A percentile compares a stretch with the other conserved stretches of the same genome.
These are phyloP conservation scores for Dasyornis broadbenti DNA, from an alignment of 2,113 vertebrate genomes.

Conservation along the genomic window DNA sequence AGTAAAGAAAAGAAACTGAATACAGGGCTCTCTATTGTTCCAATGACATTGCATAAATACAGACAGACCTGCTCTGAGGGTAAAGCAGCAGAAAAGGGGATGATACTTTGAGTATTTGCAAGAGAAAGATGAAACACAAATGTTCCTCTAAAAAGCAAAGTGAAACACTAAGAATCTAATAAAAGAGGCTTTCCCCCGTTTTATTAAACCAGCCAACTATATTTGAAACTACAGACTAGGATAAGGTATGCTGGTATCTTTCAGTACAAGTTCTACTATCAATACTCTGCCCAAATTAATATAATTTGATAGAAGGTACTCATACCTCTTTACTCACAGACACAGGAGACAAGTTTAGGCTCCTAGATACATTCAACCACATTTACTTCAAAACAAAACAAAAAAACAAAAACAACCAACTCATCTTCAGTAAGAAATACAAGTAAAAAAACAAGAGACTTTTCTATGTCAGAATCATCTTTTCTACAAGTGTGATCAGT, in stretches of 20 bases:
- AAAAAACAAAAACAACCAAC: too few species aligned
- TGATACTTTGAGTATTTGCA: background rate
- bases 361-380: background rate
- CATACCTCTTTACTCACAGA: background rate
- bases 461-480: background rate
- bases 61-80: background rate
- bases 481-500: background rate
- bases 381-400: background rate
- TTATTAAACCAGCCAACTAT: background rate
- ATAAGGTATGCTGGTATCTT: background rate
- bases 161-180: background rate
- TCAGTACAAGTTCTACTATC: background rate
- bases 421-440: background rate
- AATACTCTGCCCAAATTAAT: background rate
- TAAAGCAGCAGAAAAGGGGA: background rate
- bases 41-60: background rate
- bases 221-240: background rate
- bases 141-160: background rate
- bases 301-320: background rate
- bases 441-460: background rate
- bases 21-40: background rate
- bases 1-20: background rate
- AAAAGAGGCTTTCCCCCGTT: background rate
- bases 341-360: background rate
- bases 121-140: background rate